These are phyloP conservation scores for Geotrypetes seraphini DNA, from an alignment of 2,797 vertebrate species.

Conservation along the genomic window DNA sequence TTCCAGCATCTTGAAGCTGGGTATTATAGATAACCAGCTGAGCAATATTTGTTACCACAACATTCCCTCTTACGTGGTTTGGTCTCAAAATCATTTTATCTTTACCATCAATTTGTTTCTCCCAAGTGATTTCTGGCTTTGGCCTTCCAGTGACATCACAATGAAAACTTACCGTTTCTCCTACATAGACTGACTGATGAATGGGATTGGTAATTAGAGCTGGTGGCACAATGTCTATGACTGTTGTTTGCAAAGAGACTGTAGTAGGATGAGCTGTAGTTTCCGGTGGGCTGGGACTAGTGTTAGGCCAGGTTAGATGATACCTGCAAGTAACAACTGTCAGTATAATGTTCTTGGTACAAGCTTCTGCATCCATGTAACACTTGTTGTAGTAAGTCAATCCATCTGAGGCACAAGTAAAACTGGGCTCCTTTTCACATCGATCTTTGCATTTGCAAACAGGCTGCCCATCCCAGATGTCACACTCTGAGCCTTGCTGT, in stretches of 20 bases:
- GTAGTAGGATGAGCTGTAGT: slow-evolving; percentile 81
- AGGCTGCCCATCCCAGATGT: slow-evolving; percentile 95
- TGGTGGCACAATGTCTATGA: slow-evolving; percentile 65
- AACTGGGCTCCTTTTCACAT: slow-evolving; percentile 92
- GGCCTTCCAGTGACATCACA: slow-evolving; percentile 87
- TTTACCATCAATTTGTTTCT: slow-evolving; percentile 72
- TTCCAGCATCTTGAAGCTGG: slow-evolving; percentile 77
- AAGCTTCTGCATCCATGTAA: slow-evolving; percentile 97
- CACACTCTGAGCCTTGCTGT: slow-evolving; percentile 93
- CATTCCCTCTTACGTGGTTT: slow-evolving; percentile 81
- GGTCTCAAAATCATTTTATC: slow-evolving; percentile 78
- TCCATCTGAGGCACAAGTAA: slow-evolving; percentile 94
- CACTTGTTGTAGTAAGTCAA: slow-evolving; percentile 98
- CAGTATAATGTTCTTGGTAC: slow-evolving; percentile 78
- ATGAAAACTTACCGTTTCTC: slow-evolving; percentile 89
- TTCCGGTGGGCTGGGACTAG: slow-evolving; percentile 76
- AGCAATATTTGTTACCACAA: slow-evolving; percentile 91
- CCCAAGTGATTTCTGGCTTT: slow-evolving; percentile 85
- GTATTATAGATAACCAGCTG: slow-evolving; percentile 94
- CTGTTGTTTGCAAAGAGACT: slow-evolving; percentile 57
- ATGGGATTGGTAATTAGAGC: slow-evolving; percentile 63
- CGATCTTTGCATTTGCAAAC: slow-evolving; percentile 94
- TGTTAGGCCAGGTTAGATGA: slow-evolving; percentile 88
- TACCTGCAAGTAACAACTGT: slow-evolving; percentile 76
- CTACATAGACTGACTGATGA: slow-evolving; percentile 75